Percentiles rank a stretch among this genome's conserved stretches.
These are phyloP conservation scores for Tricholauxania praeusta DNA, from an alignment of 2,888 invertebrate species.

Conservation along the genomic window DNA sequence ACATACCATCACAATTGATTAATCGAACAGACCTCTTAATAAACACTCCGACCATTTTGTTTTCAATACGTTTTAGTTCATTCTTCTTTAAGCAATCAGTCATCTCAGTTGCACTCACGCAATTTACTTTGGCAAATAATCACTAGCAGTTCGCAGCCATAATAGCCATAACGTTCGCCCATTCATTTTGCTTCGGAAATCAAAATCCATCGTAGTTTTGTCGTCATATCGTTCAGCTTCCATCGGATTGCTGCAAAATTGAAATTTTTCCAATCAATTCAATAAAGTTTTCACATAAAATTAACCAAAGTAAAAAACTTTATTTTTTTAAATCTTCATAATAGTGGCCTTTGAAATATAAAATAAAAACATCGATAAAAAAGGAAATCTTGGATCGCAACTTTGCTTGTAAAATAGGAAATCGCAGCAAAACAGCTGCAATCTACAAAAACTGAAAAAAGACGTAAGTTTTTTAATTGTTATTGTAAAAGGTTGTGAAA, in stretches of 20 bases:
- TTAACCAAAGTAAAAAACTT: constrained; percentile 10
- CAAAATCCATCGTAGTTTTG: constrained; percentile 46
- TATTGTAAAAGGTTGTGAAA: too few species aligned
- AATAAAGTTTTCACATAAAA: constrained; percentile 4
- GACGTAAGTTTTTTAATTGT: too few species aligned
- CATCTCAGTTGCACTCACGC: neutral
- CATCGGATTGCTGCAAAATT: constrained; percentile 37
- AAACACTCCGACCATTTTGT: neutral
- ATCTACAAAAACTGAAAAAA: too few species aligned
- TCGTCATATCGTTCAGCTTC: constrained; percentile 40
- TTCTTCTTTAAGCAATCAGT: neutral
- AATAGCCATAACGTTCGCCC: constrained; percentile 26
- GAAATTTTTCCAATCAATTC: constrained; percentile 33
- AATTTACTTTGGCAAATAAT: too few species aligned
- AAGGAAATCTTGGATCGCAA: too few species aligned
- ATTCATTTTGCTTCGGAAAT: constrained; percentile 39
- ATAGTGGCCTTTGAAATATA: constrained; percentile 39
- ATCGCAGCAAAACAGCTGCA: too few species aligned
- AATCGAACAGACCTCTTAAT: constrained; percentile 1
- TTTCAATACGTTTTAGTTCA: neutral
- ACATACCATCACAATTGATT: neutral
- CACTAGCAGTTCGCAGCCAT: constrained; percentile 39
- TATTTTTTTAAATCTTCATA: constrained; percentile 26
- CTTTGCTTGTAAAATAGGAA: too few species aligned
- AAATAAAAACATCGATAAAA: constrained; percentile 19